Percentiles rank a stretch among this genome's conserved stretches.
Conservation (phyloP, 2,888 invertebrate genomes). For the Encarsia formosa region DNA sequence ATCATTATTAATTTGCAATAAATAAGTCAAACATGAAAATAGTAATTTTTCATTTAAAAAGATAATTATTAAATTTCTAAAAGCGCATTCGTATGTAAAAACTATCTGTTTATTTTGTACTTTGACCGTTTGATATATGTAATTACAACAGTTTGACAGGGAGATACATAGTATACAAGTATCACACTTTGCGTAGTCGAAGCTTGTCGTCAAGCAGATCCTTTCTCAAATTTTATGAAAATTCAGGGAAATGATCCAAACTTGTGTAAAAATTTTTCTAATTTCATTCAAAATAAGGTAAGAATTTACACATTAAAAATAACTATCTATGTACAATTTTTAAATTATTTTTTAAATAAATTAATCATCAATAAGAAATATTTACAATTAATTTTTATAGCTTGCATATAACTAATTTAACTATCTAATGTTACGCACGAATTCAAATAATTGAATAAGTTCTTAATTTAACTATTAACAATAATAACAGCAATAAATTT, state of each 20-base stretch:
- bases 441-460: too few relatives aligned
- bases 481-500: slow-evolving; percentile 19
- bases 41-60: slow-evolving; percentile 20
- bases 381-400: too few relatives aligned
- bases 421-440: too few relatives aligned
- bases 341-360: too few relatives aligned
- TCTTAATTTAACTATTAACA: slow-evolving; percentile 4
- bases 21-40: slow-evolving; percentile 27
- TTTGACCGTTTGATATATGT: slow-evolving; percentile 21
- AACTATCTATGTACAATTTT: too few relatives aligned
- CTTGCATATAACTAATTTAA: too few relatives aligned
- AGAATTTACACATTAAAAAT: too few relatives aligned
- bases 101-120: slow-evolving; percentile 25
- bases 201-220: slow-evolving; percentile 23
- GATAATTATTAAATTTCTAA: slow-evolving; percentile 17
- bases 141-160: slow-evolving; percentile 15
- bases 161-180: slow-evolving; percentile 25
- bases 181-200: slow-evolving; percentile 26
- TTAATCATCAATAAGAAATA: too few relatives aligned
- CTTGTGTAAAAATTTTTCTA: neutral
- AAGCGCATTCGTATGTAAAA: slow-evolving; percentile 21
- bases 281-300: too few relatives aligned
- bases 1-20: slow-evolving; percentile 3
- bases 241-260: slow-evolving; percentile 16
- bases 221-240: slow-evolving; percentile 10